Evolutionary conservation across 2,113 vertebrate species (phyloP).

Genomic region (Thalassarche chlororhynchos): DNA sequence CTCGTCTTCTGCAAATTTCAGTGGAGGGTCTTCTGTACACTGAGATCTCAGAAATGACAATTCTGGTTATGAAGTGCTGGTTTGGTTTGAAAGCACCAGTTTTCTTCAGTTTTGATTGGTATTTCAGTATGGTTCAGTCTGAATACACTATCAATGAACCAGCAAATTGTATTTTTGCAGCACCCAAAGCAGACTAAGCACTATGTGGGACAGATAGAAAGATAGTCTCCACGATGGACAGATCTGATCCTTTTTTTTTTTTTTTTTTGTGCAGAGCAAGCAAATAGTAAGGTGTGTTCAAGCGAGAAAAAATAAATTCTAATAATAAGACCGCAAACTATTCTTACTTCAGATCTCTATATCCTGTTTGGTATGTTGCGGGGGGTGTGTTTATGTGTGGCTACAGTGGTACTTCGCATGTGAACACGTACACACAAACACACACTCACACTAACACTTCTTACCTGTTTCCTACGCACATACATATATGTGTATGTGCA

Average conservation of each 20-base stretch:
- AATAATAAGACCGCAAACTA: background rate
- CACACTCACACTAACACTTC: background rate
- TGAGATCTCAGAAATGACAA: background rate
- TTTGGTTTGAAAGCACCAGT: background rate
- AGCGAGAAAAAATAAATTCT: background rate
- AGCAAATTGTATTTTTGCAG: conserved; percentile 7
- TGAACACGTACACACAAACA: background rate
- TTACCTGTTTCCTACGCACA: background rate
- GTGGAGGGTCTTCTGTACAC: background rate
- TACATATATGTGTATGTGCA: background rate
- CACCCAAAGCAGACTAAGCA: background rate
- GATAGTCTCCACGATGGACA: background rate
- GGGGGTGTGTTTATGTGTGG: background rate
- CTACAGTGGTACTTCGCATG: background rate
- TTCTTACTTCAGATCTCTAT: background rate
- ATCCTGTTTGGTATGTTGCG: background rate
- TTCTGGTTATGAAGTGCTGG: background rate
- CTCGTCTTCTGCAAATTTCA: background rate
- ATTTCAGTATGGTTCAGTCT: background rate
- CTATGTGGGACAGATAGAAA: background rate
- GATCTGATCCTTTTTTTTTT: background rate
- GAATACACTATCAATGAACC: background rate
- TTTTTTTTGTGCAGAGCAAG: background rate
- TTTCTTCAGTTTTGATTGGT: background rate
- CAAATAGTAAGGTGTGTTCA: background rate